These are phyloP conservation scores for Agriotes lineatus DNA, from an alignment of 2,888 invertebrate genomes.

Conservation along the genomic window DNA sequence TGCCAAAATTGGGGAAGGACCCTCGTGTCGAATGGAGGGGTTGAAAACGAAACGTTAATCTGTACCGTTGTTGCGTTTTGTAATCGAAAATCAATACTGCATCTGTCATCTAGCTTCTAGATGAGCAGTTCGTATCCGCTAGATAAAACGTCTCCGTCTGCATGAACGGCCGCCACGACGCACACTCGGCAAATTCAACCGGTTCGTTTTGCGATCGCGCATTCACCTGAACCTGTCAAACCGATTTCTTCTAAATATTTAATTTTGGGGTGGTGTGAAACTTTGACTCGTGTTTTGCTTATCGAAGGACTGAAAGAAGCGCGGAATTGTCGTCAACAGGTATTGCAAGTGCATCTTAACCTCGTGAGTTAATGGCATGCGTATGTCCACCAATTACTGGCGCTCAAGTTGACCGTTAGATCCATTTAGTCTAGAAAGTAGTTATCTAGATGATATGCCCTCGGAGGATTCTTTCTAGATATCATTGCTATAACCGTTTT, in stretches of 20 bases:
- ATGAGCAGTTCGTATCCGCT: slow-evolving; percentile 16
- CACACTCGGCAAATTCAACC: slow-evolving; percentile 38
- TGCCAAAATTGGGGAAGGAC: slow-evolving; percentile 39
- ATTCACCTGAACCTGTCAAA: slow-evolving; percentile 31
- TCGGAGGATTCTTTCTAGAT: slow-evolving; percentile 37
- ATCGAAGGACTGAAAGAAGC: slow-evolving; percentile 36
- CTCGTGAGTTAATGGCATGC: slow-evolving; percentile 50
- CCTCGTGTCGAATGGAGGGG: slow-evolving; percentile 41
- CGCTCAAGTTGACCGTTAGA: slow-evolving; percentile 43
- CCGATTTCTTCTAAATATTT: slow-evolving; percentile 24
- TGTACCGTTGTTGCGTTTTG: slow-evolving; percentile 45
- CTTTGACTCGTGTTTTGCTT: slow-evolving; percentile 36
- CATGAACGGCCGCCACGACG: slow-evolving; percentile 30
- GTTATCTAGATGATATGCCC: slow-evolving; percentile 40
- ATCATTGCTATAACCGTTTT: slow-evolving; percentile 45
- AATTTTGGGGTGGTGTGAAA: slow-evolving; percentile 36
- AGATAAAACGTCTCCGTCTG: slow-evolving; percentile 33
- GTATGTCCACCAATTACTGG: slow-evolving; percentile 46
- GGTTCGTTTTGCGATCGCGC: slow-evolving; percentile 30
- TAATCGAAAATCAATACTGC: slow-evolving; percentile 58
- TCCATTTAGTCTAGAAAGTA: slow-evolving; percentile 45
- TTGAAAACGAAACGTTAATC: slow-evolving; percentile 44
- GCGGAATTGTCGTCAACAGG: slow-evolving; percentile 52
- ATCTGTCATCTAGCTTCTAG: slow-evolving; percentile 46
- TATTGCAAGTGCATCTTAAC: slow-evolving; percentile 45